These are phyloP conservation scores for Byasa hedistus DNA, from an alignment of 2,888 invertebrate species.

Conservation along the genomic window DNA sequence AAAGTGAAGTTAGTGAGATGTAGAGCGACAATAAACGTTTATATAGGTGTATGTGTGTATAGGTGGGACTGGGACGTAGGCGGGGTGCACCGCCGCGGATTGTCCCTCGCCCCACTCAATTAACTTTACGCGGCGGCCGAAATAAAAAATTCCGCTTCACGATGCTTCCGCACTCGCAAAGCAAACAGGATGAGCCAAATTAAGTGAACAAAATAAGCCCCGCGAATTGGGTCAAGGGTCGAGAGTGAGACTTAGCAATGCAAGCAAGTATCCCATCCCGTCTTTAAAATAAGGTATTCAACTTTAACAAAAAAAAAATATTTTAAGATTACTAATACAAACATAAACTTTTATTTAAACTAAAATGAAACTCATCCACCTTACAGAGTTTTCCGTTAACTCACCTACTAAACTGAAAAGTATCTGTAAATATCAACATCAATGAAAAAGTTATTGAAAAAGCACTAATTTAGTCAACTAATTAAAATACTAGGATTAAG, in stretches of 20 bases:
- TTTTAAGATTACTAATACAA: neutral
- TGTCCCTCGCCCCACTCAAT: slow-evolving; percentile 57
- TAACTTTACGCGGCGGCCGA: slow-evolving; percentile 61
- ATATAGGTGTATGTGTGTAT: slow-evolving; percentile 48
- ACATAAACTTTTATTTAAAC: neutral
- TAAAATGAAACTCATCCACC: no score
- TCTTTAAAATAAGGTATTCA: slow-evolving; percentile 45
- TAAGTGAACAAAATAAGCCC: slow-evolving; percentile 75
- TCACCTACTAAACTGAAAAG: no score
- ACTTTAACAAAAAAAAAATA: neutral
- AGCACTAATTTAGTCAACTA: no score
- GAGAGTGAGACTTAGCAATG: slow-evolving; percentile 55
- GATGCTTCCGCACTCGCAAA: slow-evolving; percentile 62
- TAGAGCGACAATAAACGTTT: slow-evolving; percentile 77
- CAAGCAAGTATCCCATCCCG: no score
- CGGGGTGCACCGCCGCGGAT: slow-evolving; percentile 35
- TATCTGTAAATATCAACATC: no score
- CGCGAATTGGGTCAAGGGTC: slow-evolving; percentile 68
- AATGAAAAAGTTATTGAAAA: no score
- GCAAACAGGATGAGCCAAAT: slow-evolving; percentile 74
- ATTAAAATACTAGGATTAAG: no score
- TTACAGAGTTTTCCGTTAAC: no score
- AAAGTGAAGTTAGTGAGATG: slow-evolving; percentile 78
- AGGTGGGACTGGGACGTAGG: slow-evolving; percentile 33
- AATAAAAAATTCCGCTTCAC: slow-evolving; percentile 58